phyloP scores from a whole-genome alignment of 1,140 invertebrate genomes.

The Philotrypesis tridentata region DNA sequence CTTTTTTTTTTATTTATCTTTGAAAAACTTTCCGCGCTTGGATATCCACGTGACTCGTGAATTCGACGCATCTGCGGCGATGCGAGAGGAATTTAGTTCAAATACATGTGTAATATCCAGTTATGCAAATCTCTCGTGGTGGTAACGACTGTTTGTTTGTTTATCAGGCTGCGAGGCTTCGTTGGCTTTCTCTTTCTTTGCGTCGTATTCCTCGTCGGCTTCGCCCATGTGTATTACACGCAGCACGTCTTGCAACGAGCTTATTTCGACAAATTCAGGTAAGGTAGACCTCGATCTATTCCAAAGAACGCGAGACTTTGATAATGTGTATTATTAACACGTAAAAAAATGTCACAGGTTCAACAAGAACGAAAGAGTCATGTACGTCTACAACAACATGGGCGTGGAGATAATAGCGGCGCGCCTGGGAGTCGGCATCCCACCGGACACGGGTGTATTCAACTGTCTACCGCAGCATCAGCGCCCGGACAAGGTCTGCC shows the following conservation, averaged over 20 bases:
- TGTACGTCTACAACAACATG: conserved; percentile 82
- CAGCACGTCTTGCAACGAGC: conserved; percentile 86
- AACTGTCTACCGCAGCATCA: conserved; percentile 80
- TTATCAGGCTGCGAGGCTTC: conserved; percentile 83
- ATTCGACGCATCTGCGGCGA: no score
- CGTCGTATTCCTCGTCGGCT: conserved; percentile 86
- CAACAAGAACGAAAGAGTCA: conserved; percentile 84
- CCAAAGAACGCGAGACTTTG: not conserved
- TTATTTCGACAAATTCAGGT: conserved; percentile 86
- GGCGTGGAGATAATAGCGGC: conserved; percentile 83
- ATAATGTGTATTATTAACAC: no score
- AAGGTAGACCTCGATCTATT: conserved; percentile 2
- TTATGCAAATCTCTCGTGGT: not conserved
- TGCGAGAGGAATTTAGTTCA: not conserved
- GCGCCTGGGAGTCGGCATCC: conserved; percentile 78
- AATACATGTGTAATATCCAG: not conserved
- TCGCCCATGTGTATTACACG: conserved; percentile 88
- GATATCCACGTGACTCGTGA: no score
- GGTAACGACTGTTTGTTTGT: not conserved
- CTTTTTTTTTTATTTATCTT: not conserved
- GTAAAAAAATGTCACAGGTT: conserved; percentile 74
- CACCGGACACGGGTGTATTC: conserved; percentile 75
- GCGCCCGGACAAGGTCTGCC: conserved; percentile 78
- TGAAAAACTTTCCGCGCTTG: not conserved
- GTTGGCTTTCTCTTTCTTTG: conserved; percentile 86